Evolutionary conservation across 2,113 vertebrate genomes (phyloP).

Genomic region (Muntiacus reevesi): DNA sequence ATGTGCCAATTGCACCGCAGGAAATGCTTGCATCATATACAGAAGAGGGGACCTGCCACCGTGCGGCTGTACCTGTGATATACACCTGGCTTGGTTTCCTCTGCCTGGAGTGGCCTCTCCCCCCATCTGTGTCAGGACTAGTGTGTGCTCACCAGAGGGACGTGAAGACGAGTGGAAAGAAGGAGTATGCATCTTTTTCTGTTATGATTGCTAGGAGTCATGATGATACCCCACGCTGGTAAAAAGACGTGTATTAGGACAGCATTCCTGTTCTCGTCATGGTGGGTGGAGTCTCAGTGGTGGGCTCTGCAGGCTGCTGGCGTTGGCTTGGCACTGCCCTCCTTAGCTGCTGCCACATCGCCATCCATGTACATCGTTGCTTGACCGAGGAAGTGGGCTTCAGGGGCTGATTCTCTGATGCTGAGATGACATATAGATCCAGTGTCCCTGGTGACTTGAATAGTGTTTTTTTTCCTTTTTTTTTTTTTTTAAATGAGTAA

Average conservation of each 20-base stretch:
- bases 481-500: neutral
- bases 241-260: neutral
- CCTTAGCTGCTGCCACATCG: neutral
- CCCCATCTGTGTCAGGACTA: neutral
- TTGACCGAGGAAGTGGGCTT: neutral
- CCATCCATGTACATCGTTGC: fast-evolving
- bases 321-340: neutral
- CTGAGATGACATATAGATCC: neutral
- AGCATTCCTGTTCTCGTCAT: fast-evolving
- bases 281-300: fast-evolving
- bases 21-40: neutral
- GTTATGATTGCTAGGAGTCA: neutral
- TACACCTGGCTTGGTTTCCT: neutral
- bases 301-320: neutral
- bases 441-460: neutral
- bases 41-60: neutral
- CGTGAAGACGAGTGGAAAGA: neutral
- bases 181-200: fast-evolving
- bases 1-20: fast-evolving
- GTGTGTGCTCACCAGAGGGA: neutral
- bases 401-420: neutral
- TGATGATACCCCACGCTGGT: neutral
- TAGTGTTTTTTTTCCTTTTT: neutral
- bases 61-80: too few relatives aligned
- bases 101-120: neutral